Evolutionary conservation across 2,888 invertebrate species (phyloP).

Genomic region (Leptopilina drosophilae): DNA sequence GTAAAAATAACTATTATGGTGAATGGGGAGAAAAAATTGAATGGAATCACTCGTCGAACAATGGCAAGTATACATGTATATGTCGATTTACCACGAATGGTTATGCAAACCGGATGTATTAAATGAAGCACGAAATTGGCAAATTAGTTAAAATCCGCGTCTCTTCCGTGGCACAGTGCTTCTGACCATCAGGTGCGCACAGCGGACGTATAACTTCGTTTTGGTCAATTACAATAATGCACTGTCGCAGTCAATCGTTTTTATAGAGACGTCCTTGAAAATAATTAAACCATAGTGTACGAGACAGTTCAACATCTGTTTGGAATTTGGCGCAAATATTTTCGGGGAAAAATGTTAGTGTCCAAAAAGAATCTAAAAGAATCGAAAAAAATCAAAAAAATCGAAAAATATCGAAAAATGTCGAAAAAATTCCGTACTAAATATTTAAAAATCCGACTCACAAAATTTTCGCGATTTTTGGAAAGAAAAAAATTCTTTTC

Average conservation of each 20-base stretch:
- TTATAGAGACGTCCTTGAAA: slow-evolving; percentile 48
- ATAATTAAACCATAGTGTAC: slow-evolving; percentile 44
- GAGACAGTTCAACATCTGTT: neutral
- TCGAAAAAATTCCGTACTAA: neutral
- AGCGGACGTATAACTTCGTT: slow-evolving; percentile 62
- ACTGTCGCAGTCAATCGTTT: slow-evolving; percentile 62
- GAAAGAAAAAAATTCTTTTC: no score
- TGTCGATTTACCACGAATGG: slow-evolving; percentile 14
- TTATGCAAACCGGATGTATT: slow-evolving; percentile 53
- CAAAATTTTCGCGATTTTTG: no score
- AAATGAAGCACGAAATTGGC: slow-evolving; percentile 70
- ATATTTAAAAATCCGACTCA: no score
- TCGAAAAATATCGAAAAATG: no score
- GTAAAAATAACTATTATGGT: neutral
- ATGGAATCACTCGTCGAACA: neutral
- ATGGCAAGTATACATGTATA: neutral
- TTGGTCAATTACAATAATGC: slow-evolving; percentile 62
- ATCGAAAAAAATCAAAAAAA: no score
- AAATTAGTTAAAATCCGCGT: slow-evolving; percentile 69
- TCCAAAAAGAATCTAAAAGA: no score
- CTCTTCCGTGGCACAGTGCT: slow-evolving; percentile 47
- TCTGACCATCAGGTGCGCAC: slow-evolving; percentile 42
- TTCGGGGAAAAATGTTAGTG: neutral
- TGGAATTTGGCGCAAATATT: slow-evolving; percentile 45
- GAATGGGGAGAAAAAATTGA: neutral